These are phyloP conservation scores for Gastrophysa polygoni DNA, from an alignment of 2,888 invertebrate species.

Conservation along the genomic window DNA sequence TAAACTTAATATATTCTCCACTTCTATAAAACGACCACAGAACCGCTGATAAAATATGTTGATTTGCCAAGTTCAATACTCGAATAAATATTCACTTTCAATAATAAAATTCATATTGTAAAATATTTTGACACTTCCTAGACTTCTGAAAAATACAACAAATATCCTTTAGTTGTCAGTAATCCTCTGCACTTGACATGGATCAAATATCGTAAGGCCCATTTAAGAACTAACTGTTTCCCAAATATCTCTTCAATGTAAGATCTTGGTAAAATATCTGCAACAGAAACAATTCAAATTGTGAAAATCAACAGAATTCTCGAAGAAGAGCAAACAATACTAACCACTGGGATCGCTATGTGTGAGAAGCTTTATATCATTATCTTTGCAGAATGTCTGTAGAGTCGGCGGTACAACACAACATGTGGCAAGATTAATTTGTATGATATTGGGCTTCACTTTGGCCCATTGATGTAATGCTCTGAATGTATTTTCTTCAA, in stretches of 20 bases:
- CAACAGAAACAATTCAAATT: conserved; percentile 38
- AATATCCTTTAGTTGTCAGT: conserved; percentile 88
- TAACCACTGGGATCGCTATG: conserved; percentile 93
- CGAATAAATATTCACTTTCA: no score
- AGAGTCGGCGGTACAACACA: conserved; percentile 93
- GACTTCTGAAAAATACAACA: conserved; percentile 59
- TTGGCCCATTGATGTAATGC: conserved; percentile 77
- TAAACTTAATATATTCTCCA: no score
- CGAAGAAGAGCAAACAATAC: conserved; percentile 13
- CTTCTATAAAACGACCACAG: no score
- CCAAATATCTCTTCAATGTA: conserved; percentile 66
- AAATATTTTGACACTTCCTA: conserved; percentile 4
- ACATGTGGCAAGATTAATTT: conserved; percentile 91
- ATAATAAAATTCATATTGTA: neutral
- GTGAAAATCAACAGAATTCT: neutral
- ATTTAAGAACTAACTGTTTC: conserved; percentile 63
- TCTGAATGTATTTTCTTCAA: conserved; percentile 81
- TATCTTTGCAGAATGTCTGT: conserved; percentile 86
- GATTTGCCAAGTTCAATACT: no score
- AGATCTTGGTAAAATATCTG: conserved; percentile 64
- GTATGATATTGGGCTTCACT: conserved; percentile 86
- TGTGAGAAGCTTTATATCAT: conserved; percentile 91
- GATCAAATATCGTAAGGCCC: conserved; percentile 86
- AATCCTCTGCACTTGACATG: conserved; percentile 92
- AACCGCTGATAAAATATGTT: no score